Percentiles rank a stretch among this genome's conserved stretches.
Evolutionary conservation across 2,797 vertebrate species (phyloP).

Genomic region (Melanogrammus aeglefinus): DNA sequence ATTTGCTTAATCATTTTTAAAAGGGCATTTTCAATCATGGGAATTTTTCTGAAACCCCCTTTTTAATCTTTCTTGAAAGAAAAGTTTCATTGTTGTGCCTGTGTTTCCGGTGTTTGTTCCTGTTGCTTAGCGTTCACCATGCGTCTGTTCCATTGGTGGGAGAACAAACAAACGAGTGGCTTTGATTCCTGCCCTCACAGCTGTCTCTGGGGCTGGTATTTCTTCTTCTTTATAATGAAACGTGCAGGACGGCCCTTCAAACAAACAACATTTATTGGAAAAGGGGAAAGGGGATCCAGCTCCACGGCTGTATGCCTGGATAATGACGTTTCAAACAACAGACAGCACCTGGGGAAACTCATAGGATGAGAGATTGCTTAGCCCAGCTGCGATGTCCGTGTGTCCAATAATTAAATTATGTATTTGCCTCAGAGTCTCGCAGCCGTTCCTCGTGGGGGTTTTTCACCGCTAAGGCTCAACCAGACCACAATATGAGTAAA

Average conservation of each 20-base stretch:
- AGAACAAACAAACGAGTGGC: background rate
- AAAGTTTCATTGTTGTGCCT: background rate
- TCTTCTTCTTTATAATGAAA: background rate
- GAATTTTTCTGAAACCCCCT: background rate
- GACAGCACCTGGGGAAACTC: constrained; percentile 1
- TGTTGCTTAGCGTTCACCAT: background rate
- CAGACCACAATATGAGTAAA: background rate
- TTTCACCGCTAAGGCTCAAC: background rate
- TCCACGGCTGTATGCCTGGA: background rate
- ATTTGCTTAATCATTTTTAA: background rate
- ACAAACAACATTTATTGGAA: background rate
- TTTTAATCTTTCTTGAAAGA: background rate
- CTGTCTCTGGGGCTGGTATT: background rate
- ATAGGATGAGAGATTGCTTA: background rate
- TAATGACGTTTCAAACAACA: background rate
- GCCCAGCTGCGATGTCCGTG: background rate
- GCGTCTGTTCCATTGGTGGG: background rate
- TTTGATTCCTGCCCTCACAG: background rate
- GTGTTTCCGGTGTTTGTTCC: background rate
- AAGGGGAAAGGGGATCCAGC: background rate
- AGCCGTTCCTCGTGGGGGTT: background rate
- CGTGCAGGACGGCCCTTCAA: background rate
- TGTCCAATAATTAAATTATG: background rate
- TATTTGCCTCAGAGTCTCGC: background rate
- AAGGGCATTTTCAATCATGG: background rate